Evolutionary conservation across 1,140 invertebrate species (phyloP).

Genomic region (Mya arenaria): DNA sequence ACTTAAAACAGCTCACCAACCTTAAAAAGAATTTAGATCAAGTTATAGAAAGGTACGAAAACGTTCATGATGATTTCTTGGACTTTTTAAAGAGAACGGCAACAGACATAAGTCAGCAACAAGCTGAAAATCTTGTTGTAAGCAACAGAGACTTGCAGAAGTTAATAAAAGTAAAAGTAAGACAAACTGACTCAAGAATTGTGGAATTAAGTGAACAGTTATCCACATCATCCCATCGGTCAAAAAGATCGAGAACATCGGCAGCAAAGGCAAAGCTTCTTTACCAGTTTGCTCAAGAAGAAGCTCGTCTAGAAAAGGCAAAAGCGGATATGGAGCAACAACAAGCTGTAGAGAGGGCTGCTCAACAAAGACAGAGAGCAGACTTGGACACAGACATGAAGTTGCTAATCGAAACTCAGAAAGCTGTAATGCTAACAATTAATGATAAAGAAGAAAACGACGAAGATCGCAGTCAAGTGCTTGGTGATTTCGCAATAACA

Average conservation of each 20-base stretch:
- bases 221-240: not conserved
- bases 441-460: slow-evolving; percentile 1
- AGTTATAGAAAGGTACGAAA: not conserved
- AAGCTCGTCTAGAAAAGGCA: not conserved
- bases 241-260: not conserved
- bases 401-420: not conserved
- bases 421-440: not conserved
- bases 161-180: slow-evolving; percentile 1
- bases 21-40: not conserved
- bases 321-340: not conserved
- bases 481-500: not conserved
- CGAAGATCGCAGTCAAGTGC: not conserved
- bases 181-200: not conserved
- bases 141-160: not conserved
- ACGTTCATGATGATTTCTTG: not conserved
- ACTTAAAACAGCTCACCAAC: not conserved
- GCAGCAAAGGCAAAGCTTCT: not conserved
- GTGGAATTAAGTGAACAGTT: not conserved
- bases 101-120: not conserved
- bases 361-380: not conserved
- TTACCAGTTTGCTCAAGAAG: not conserved
- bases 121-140: not conserved
- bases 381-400: not conserved
- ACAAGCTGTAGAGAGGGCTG: not conserved
- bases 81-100: not conserved